Evolutionary conservation across 2,888 invertebrate species (phyloP).

Genomic region (Noctua janthina): DNA sequence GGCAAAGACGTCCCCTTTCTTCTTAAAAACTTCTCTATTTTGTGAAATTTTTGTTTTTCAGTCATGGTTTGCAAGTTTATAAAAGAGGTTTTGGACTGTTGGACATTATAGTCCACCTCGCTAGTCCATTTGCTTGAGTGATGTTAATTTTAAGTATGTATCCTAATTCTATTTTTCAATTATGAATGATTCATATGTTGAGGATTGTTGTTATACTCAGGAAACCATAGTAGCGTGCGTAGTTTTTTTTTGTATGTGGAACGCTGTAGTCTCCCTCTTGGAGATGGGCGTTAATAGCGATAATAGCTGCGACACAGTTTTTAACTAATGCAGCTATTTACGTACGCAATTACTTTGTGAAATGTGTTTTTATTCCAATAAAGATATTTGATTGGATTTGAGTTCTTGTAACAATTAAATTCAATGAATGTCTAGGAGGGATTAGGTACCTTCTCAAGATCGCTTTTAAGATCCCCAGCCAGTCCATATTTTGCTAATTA

Average conservation of each 20-base stretch:
- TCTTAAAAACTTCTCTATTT: background rate
- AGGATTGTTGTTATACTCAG: background rate
- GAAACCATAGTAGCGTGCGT: background rate
- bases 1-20: background rate
- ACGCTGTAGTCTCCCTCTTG: too few relatives aligned
- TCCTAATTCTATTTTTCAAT: background rate
- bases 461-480: background rate
- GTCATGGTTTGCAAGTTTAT: background rate
- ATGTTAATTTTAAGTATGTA: background rate
- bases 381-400: too few relatives aligned
- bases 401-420: background rate
- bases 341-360: too few relatives aligned
- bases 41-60: background rate
- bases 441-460: background rate
- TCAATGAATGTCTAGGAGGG: background rate
- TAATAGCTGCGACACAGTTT: too few relatives aligned
- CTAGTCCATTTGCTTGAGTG: background rate
- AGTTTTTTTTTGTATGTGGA: background rate
- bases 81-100: background rate
- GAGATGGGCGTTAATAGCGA: too few relatives aligned
- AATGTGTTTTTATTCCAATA: too few relatives aligned
- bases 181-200: background rate
- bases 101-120: background rate
- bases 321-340: too few relatives aligned
- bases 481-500: background rate